phyloP scores from a whole-genome alignment of 2,888 invertebrate species.

The Cyaniris semiargus region DNA sequence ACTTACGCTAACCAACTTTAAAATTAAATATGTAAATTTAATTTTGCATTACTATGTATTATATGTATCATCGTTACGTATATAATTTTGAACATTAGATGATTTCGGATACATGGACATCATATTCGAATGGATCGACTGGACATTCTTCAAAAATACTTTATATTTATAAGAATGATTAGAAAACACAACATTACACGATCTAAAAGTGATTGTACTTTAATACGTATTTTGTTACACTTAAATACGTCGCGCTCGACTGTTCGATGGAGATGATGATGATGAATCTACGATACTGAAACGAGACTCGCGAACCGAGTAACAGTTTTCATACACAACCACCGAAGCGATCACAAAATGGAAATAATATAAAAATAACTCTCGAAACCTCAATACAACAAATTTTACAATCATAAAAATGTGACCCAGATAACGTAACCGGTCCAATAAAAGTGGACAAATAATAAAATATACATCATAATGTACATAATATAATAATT shows the following conservation, averaged over 20 bases:
- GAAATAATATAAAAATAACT: slow-evolving; percentile 63
- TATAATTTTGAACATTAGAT: slow-evolving; percentile 80
- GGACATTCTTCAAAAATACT: slow-evolving; percentile 66
- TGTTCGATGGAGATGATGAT: slow-evolving; percentile 46
- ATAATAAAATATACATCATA: slow-evolving; percentile 81
- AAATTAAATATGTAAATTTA: slow-evolving; percentile 76
- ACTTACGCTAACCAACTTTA: slow-evolving; percentile 76
- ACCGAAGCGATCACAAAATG: slow-evolving; percentile 63
- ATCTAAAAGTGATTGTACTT: slow-evolving; percentile 77
- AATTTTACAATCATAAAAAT: slow-evolving; percentile 75
- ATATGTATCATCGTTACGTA: slow-evolving; percentile 80
- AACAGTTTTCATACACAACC: slow-evolving; percentile 63
- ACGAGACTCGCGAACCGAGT: slow-evolving; percentile 58
- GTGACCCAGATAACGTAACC: slow-evolving; percentile 74
- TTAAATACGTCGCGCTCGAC: slow-evolving; percentile 60
- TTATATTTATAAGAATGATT: slow-evolving; percentile 59
- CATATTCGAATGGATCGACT: slow-evolving; percentile 28
- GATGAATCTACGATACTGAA: slow-evolving; percentile 51
- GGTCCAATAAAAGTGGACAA: slow-evolving; percentile 69
- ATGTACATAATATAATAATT: slow-evolving; percentile 80
- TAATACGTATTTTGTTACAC: slow-evolving; percentile 78
- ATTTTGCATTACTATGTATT: slow-evolving; percentile 78
- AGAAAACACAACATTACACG: slow-evolving; percentile 50
- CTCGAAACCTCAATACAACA: slow-evolving; percentile 73
- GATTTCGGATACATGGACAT: slow-evolving; percentile 67